Base-by-base conservation (phyloP, 2,113 vertebrate genomes). In the Trinectes maculatus region DNA sequence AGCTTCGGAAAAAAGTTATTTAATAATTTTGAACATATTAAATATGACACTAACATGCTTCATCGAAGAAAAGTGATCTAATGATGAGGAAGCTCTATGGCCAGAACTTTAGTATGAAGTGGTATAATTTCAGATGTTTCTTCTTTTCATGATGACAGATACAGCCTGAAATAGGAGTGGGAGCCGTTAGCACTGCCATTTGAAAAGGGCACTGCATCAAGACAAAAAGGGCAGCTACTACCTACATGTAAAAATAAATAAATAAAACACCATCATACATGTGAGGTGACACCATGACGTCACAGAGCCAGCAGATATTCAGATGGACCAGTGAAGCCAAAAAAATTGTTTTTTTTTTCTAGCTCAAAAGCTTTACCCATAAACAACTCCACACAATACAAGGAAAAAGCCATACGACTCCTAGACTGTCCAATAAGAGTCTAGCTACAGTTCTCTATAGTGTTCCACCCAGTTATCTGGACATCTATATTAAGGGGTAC, bases 161-260 rank as follows among this genome's bases (percentile, higher is more conserved):
- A 10, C 11, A 43, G 49, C n/a, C 22, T 19, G 62, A 55, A 44
- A 68, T 8, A 74, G 43, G 49, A 51, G 15, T 3, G 7, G 46
- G 75, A 57, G 16, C 10, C 9, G 37, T 74, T 73, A 66, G 42
- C 72, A 60, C 40, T 64, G 61, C 66, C 75, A 82, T 80, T 84
- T 82, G 13, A 26, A 86, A 84, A 86, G 81, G 72, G 29, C 79
- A 79, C 44, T 44, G 6, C 43, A 68, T 43, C 39, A n/a, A 59
- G 12, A 54, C 61, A 77, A 68, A 83, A 79, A 82, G 53, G 71
- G 64, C 71, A 74, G 33, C 31, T 18, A 54, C n/a, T 5, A 51
- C 34, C 36, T 31, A 31, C 29, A 9, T 24, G 33, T 33, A 26
- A 21, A 18, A 19, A 25, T 8, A 54, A 24, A 80, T 24, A 64